A percentile compares a stretch with the other conserved stretches of the same genome.
phyloP scores from a whole-genome alignment of 2,113 vertebrate species.

The Eptesicus fuscus region DNA sequence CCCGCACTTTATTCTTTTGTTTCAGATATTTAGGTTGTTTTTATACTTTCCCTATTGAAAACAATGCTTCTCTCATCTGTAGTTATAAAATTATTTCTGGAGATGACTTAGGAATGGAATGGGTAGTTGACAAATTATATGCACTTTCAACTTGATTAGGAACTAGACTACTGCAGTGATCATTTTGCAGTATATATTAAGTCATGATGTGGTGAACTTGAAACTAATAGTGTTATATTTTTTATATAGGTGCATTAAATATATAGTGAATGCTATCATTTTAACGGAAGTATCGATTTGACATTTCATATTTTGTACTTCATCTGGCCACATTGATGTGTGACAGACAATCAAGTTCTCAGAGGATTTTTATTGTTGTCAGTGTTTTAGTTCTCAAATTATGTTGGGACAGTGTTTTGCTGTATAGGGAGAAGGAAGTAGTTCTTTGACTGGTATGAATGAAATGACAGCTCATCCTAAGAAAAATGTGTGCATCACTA shows the following conservation, averaged over 20 bases:
- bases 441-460: constrained; percentile 71
- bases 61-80: background rate
- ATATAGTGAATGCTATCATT: constrained; percentile 57
- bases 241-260: constrained; percentile 40
- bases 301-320: constrained; percentile 74
- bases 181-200: background rate
- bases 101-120: background rate
- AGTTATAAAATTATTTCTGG: background rate
- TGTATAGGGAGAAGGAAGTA: constrained; percentile 58
- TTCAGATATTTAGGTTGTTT: background rate
- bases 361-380: constrained; percentile 66
- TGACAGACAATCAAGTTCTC: constrained; percentile 76
- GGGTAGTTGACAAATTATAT: background rate
- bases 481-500: constrained; percentile 72
- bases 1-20: background rate
- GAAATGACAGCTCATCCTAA: constrained; percentile 76
- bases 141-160: background rate
- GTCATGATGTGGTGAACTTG: background rate
- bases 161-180: background rate
- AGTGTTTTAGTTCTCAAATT: constrained; percentile 67
- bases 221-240: background rate
- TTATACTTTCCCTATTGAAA: background rate
- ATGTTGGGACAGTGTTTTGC: constrained; percentile 66
- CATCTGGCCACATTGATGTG: constrained; percentile 71
- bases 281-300: constrained; percentile 77